Conservation (phyloP, 2,888 invertebrate species). For the Tuberolachnus salignus region DNA sequence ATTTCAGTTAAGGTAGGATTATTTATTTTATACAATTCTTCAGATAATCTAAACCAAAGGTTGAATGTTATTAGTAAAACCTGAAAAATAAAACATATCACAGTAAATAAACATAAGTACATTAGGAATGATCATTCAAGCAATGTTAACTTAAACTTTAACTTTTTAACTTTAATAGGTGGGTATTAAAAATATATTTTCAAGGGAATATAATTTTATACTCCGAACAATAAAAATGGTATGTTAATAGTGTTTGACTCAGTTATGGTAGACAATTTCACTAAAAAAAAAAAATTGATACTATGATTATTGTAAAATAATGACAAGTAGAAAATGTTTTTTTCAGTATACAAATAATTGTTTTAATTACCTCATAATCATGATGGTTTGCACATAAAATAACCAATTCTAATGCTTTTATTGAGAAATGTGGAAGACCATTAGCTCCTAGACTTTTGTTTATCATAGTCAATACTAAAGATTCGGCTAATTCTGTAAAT, state of each 20-base stretch:
- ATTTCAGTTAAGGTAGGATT: constrained; percentile 78
- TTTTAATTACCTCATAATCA: constrained; percentile 86
- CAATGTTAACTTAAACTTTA: no score
- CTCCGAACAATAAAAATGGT: no score
- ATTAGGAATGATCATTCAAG: no score
- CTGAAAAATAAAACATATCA: constrained; percentile 62
- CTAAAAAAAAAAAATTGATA: no score
- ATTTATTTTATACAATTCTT: constrained; percentile 88
- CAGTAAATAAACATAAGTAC: neutral
- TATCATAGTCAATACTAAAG: constrained; percentile 84
- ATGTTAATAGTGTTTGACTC: no score
- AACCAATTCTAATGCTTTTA: constrained; percentile 85
- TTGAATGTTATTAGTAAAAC: constrained; percentile 89
- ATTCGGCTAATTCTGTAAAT: constrained; percentile 92
- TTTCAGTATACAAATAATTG: neutral
- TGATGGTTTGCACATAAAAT: constrained; percentile 94
- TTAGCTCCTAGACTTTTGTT: constrained; percentile 67
- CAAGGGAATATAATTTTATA: no score
- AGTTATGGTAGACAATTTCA: no score
- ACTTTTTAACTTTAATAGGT: no score
- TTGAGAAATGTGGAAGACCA: constrained; percentile 71
- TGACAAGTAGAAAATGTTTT: neutral
- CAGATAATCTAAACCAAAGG: constrained; percentile 95
- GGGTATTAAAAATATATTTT: no score
- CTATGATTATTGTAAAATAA: no score